Evolutionary conservation across 2,113 vertebrate species (phyloP).

Genomic region (Vulpes lagopus): DNA sequence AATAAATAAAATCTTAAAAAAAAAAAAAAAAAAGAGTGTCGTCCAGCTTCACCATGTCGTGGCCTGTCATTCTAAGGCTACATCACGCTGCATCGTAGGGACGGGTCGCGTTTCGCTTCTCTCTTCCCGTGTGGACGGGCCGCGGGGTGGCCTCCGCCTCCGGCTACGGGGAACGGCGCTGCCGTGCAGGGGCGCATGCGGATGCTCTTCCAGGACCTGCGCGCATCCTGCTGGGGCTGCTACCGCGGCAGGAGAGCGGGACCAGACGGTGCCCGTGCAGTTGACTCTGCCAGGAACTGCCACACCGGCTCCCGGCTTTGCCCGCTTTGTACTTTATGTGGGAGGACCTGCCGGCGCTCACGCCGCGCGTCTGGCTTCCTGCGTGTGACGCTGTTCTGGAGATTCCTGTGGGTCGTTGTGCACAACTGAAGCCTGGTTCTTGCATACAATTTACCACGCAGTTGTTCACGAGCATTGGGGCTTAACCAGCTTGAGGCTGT

Average conservation of each 20-base stretch:
- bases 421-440: neutral
- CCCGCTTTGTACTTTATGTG: neutral
- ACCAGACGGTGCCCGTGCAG: fast-evolving
- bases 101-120: too few relatives aligned
- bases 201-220: neutral
- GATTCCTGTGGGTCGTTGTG: fast-evolving
- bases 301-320: neutral
- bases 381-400: fast-evolving
- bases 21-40: too few relatives aligned
- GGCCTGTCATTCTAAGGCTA: too few relatives aligned
- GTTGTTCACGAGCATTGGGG: fast-evolving
- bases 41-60: too few relatives aligned
- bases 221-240: too few relatives aligned
- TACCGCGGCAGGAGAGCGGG: too few relatives aligned
- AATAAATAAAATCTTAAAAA: too few relatives aligned
- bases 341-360: fast-evolving
- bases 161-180: too few relatives aligned
- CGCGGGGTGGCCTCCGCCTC: too few relatives aligned
- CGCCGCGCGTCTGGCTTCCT: too few relatives aligned
- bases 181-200: fast-evolving
- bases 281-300: neutral
- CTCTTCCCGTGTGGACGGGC: too few relatives aligned
- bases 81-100: too few relatives aligned
- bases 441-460: fast-evolving
- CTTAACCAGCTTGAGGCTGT: neutral